Conservation (phyloP, 2,888 invertebrate genomes). For the Invenusta paracnida region DNA sequence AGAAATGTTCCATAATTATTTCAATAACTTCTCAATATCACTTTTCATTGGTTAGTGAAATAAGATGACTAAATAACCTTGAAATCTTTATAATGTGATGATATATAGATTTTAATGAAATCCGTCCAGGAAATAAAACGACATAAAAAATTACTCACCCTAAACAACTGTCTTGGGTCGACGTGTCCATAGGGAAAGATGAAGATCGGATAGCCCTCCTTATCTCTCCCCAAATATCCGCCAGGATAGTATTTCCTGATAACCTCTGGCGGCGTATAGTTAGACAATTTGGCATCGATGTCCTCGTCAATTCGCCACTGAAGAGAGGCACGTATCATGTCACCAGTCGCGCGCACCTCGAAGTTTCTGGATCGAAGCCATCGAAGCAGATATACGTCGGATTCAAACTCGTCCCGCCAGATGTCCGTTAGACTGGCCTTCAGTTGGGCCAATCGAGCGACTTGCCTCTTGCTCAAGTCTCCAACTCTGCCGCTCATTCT, state of each 20-base stretch:
- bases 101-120: too few relatives aligned
- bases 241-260: neutral
- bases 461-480: neutral
- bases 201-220: neutral
- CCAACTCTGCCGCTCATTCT: neutral
- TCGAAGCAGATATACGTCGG: neutral
- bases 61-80: too few relatives aligned
- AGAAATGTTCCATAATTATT: too few relatives aligned
- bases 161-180: neutral
- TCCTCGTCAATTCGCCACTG: neutral
- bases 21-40: too few relatives aligned
- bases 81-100: too few relatives aligned
- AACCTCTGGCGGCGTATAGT: neutral
- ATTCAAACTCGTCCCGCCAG: neutral
- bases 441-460: neutral
- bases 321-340: neutral
- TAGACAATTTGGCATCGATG: neutral
- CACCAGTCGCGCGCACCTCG: neutral
- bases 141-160: neutral
- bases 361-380: neutral
- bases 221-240: neutral
- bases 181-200: neutral
- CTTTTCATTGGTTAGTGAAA: too few relatives aligned
- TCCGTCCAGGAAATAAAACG: too few relatives aligned
- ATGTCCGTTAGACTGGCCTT: neutral